Base-by-base conservation (phyloP, 2,797 vertebrate genomes). In the Enoplosus armatus region DNA sequence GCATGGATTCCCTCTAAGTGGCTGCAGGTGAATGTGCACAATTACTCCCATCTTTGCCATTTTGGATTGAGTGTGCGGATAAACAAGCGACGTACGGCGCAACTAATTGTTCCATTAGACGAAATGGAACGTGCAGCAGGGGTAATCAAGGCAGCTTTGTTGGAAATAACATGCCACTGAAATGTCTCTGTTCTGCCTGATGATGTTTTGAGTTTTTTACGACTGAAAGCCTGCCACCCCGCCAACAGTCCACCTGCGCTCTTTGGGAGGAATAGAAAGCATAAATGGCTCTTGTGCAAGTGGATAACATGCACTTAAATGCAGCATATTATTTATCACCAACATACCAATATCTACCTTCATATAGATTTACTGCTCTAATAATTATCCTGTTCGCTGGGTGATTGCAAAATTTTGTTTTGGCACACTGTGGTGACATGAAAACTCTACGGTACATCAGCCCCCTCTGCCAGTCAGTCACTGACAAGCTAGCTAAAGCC, bases 141-240 rank as follows among this genome's bases (percentile, higher is more conserved):
- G 63, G 77, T 87, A 93, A 92, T 93, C 89, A 92, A 80, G 85
- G 85, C 70, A 54, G 79, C 82, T 90, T 91, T 93, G 87, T 89
- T 84, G 56, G 72, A 85, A 83, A 89, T 81, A 85, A 60, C 59
- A 75, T 48, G 69, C 69, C 35, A n/a, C 24, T 68, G 48, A 86
- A 87, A 90, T 78, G 75, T 79, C 63, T 61, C 65, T 80, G 61
- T 78, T 82, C 51, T 58, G 56, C 26, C 55, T 85, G 84, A 81
- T 82, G 83, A 62, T 85, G 80, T 69, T 84, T 79, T 70, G 74
- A 70, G 72, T 80, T 85, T 66, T n/a, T 72, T 64, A 78, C 20
- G 22, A 64, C 12, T 72, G 63, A 79, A 82, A 77, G 68, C 47
- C 54, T 62, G 33, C 47, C 14, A 26, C 47, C 20, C 41, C 4